Evolutionary conservation across 2,888 invertebrate genomes (phyloP).

Genomic region (Netelia virgata): DNA sequence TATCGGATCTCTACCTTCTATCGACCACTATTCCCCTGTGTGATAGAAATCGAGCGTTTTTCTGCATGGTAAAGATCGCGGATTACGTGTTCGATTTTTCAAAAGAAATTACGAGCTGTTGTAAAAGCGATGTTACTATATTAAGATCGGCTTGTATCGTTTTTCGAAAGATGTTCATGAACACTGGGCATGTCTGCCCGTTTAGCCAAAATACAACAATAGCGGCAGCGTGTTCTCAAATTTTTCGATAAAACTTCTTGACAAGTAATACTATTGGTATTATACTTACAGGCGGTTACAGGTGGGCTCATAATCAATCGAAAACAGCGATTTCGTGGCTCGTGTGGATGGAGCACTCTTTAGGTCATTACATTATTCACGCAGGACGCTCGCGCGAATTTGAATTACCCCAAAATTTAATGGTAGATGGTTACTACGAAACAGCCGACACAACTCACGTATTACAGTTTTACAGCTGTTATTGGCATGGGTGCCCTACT

Average conservation of each 20-base stretch:
- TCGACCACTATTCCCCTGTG: conserved; percentile 66
- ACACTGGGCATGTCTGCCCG: conserved; percentile 68
- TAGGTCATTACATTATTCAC: too few relatives aligned
- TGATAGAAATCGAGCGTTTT: conserved; percentile 61
- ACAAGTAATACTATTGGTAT: background rate
- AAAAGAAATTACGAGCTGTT: conserved; percentile 73
- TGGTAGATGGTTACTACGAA: too few relatives aligned
- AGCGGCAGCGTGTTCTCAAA: background rate
- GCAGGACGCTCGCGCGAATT: too few relatives aligned
- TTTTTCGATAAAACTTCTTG: conserved; percentile 4
- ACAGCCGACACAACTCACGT: too few relatives aligned
- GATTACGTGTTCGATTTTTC: conserved; percentile 72
- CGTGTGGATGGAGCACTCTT: too few relatives aligned
- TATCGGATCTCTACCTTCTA: conserved; percentile 14
- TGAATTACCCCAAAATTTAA: too few relatives aligned
- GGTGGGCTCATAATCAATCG: too few relatives aligned
- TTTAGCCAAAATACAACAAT: background rate
- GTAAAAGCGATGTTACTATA: conserved; percentile 73
- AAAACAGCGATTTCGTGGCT: too few relatives aligned
- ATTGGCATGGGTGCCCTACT: too few relatives aligned
- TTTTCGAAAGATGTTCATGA: conserved; percentile 73
- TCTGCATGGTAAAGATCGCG: conserved; percentile 68
- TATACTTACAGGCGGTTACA: conserved; percentile 6
- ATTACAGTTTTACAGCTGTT: too few relatives aligned
- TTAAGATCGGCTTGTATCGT: conserved; percentile 74